These are phyloP conservation scores for Nixonia krombeini DNA, from an alignment of 1,140 invertebrate species.

Conservation along the genomic window DNA sequence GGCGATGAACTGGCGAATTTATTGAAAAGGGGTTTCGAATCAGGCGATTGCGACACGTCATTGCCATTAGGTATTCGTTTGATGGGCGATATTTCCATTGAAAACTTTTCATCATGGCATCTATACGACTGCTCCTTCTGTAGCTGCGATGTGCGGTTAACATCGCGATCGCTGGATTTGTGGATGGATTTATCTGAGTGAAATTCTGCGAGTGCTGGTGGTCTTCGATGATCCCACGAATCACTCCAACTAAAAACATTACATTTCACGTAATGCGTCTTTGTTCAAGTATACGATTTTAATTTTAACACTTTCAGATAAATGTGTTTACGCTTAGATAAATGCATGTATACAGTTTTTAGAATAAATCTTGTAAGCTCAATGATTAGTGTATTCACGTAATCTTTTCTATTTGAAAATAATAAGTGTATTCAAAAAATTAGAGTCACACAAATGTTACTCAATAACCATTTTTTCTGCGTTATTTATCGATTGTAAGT, in stretches of 20 bases:
- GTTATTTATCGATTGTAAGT: background rate
- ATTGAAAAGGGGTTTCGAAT: constrained; percentile 27
- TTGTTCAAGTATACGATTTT: too few relatives aligned
- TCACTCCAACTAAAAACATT: constrained; percentile 63
- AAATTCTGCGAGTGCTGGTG: constrained; percentile 46
- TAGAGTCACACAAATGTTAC: too few relatives aligned
- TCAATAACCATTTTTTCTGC: too few relatives aligned
- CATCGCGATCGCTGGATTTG: constrained; percentile 46
- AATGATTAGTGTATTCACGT: too few relatives aligned
- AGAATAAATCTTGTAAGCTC: too few relatives aligned
- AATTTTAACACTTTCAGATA: too few relatives aligned
- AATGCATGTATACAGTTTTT: too few relatives aligned
- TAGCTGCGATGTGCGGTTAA: constrained; percentile 39
- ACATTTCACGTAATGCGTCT: too few relatives aligned
- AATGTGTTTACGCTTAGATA: too few relatives aligned
- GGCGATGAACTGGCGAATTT: constrained; percentile 26
- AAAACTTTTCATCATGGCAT: constrained; percentile 34
- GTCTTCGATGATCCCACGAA: constrained; percentile 54
- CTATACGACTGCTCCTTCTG: constrained; percentile 42
- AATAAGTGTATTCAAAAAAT: too few relatives aligned
- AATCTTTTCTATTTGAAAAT: too few relatives aligned
- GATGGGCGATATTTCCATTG: constrained; percentile 18
- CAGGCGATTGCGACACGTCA: constrained; percentile 24
- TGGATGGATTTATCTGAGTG: constrained; percentile 45
- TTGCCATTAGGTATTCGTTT: constrained; percentile 35